A percentile compares a stretch with the other conserved stretches of the same genome.
phyloP scores from a whole-genome alignment of 2,888 invertebrate genomes.

The Blastobasis adustella region DNA sequence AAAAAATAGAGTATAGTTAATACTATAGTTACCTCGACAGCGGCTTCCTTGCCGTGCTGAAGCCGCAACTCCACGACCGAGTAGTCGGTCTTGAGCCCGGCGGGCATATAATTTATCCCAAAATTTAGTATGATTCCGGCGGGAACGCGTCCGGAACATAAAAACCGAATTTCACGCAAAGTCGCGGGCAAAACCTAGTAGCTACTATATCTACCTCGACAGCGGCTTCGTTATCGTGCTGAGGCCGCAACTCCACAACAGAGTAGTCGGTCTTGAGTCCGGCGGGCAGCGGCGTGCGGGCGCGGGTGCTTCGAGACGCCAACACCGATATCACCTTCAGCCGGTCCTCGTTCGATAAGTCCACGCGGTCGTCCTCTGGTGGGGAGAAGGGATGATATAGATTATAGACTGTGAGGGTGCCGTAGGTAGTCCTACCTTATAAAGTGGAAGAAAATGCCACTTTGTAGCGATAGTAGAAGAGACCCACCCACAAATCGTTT shows the following conservation, averaged over 20 bases:
- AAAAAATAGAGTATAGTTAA: no score
- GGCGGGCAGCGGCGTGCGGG: constrained; percentile 80
- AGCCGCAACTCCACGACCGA: constrained; percentile 56
- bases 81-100: constrained; percentile 64
- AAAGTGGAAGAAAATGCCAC: no score
- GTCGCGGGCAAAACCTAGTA: neutral
- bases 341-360: constrained; percentile 81
- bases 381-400: constrained; percentile 5
- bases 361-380: constrained; percentile 35
- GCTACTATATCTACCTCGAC: constrained; percentile 37
- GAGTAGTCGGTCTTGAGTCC: constrained; percentile 67
- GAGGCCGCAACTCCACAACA: constrained; percentile 48
- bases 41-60: constrained; percentile 44
- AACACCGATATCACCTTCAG: constrained; percentile 87
- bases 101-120: constrained; percentile 49
- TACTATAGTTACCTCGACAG: constrained; percentile 41
- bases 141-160: no score
- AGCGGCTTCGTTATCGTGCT: constrained; percentile 48
- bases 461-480: no score
- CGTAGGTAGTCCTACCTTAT: no score
- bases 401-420: neutral
- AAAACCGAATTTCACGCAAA: no score
- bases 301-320: constrained; percentile 81
- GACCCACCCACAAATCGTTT: no score
- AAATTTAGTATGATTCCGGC: neutral